Conservation (phyloP, 2,888 invertebrate genomes). For the Entomobrya proxima region DNA sequence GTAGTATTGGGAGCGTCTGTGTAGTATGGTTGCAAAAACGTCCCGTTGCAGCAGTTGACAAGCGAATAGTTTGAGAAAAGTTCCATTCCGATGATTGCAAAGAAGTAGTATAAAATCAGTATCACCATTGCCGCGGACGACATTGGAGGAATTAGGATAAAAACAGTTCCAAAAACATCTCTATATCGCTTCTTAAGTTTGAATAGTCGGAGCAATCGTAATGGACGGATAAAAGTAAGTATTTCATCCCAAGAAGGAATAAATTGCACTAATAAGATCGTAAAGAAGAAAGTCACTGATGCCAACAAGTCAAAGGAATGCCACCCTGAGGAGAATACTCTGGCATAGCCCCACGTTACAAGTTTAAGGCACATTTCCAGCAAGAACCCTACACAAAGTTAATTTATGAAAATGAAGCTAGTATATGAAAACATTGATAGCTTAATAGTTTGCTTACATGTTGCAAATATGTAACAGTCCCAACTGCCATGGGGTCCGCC, state of each 20-base stretch:
- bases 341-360: slow-evolving; percentile 84
- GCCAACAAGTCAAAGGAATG: slow-evolving; percentile 88
- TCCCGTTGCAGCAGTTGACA: slow-evolving; percentile 84
- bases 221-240: slow-evolving; percentile 82
- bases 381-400: slow-evolving; percentile 82
- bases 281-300: slow-evolving; percentile 79
- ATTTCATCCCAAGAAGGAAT: slow-evolving; percentile 79
- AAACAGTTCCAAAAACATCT: slow-evolving; percentile 89
- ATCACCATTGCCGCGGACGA: slow-evolving; percentile 82
- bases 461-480: slow-evolving; percentile 86
- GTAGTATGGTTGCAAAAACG: slow-evolving; percentile 78
- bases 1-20: slow-evolving; percentile 80
- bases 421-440: not conserved
- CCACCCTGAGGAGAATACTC: slow-evolving; percentile 90
- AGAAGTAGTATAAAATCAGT: slow-evolving; percentile 86
- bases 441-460: slow-evolving; percentile 82
- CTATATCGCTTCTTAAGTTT: slow-evolving; percentile 78
- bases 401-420: not conserved
- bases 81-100: slow-evolving; percentile 94
- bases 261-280: slow-evolving; percentile 70
- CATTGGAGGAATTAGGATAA: slow-evolving; percentile 88
- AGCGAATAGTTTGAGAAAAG: slow-evolving; percentile 86
- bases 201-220: slow-evolving; percentile 78
- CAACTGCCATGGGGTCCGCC: slow-evolving; percentile 84
- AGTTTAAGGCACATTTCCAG: slow-evolving; percentile 86